Base-by-base conservation (phyloP, 2,888 invertebrate species). In the Arrhopalites spinosus region DNA sequence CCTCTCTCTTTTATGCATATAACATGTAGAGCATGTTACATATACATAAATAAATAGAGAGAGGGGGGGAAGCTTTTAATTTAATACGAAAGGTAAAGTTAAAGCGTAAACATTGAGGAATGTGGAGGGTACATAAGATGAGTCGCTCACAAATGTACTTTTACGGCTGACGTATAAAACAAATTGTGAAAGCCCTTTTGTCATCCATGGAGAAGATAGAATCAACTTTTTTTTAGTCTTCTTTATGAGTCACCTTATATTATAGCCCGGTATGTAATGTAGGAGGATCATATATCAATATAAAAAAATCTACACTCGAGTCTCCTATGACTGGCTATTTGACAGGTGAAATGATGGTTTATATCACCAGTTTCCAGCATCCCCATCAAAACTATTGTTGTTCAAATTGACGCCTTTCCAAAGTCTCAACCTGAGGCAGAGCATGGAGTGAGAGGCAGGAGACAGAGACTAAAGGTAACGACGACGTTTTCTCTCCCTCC, bases 271-370 rank as follows among this genome's bases (percentile, higher is more conserved):
- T 36, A 36, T 36, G 11, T 36, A 36, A 36, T 7, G 36, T 36
- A 36, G 36, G 36, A 11, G 36, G 36, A 36, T 36, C 36, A n/a
- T n/a, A n/a, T n/a, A n/a, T n/a, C n/a, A n/a, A 11, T 15, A 15
- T 45, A 45, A 45, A 7, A 45, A 25, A 27, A 25, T 66, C 30
- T 11, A 23, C 29, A 17, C 30, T 66, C 20, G 8, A 2, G 17
- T 27, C 11, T 20, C 36, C 30, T 15, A 20, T 36, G 66, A 15
- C 8, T 66, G 66, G 30, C 66, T 20, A 66, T 11, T 36, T 66
- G 66, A 66, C 66, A 66, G 66, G 66, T 66, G 30, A 66, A 66
- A 66, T 66, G 66, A 15, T 66, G 36, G 66, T 36, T 30, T 30
- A n/a, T 36, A 66, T 66, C 30, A 30, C 15, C 66, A 66, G 2